Evolutionary conservation across 2,888 invertebrate species (phyloP).

Genomic region (Acronicta alni): DNA sequence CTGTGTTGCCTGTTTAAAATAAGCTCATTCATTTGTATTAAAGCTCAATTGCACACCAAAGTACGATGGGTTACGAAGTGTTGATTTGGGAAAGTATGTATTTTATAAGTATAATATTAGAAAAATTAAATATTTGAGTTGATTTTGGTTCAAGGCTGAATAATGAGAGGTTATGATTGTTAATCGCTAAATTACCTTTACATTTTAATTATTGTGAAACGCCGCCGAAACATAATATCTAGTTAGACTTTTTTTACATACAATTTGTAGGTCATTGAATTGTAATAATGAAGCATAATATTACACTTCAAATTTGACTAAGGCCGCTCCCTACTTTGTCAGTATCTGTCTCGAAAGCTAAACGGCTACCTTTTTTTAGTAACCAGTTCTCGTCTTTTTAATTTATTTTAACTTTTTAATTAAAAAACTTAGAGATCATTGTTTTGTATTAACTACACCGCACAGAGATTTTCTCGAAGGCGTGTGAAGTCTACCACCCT

Average conservation of each 20-base stretch:
- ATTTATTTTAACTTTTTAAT: no score
- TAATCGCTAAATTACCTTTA: constrained; percentile 29
- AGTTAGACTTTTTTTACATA: constrained; percentile 6
- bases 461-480: no score
- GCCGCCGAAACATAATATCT: constrained; percentile 34
- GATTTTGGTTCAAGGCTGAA: constrained; percentile 66
- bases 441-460: neutral
- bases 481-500: no score
- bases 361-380: no score
- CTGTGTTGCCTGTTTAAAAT: neutral
- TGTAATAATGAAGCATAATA: constrained; percentile 9
- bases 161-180: constrained; percentile 58
- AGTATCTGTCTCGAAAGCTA: neutral
- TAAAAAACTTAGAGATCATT: no score
- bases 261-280: constrained; percentile 7
- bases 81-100: constrained; percentile 43
- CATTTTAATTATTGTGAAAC: constrained; percentile 23
- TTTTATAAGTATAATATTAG: constrained; percentile 37
- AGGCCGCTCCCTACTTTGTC: constrained; percentile 2
- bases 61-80: constrained; percentile 45
- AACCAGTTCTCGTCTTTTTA: no score
- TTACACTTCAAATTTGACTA: constrained; percentile 12
- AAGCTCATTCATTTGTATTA: constrained; percentile 28
- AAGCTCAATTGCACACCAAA: constrained; percentile 47
- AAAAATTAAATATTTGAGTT: constrained; percentile 40